These are phyloP conservation scores for Carlito syrichta DNA, from an alignment of 2,113 vertebrate genomes.

Conservation along the genomic window DNA sequence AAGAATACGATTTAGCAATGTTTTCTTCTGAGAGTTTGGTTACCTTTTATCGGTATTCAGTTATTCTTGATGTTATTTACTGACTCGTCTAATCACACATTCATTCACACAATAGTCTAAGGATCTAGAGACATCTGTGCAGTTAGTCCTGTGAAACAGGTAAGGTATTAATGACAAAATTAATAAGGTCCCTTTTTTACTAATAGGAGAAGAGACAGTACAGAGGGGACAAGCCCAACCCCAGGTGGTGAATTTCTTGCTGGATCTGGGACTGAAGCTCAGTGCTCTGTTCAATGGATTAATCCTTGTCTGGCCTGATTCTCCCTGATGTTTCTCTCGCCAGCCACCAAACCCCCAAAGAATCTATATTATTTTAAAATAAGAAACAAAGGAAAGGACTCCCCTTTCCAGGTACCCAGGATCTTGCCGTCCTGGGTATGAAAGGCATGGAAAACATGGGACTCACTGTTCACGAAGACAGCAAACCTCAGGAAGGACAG, in stretches of 20 bases:
- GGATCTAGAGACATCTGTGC: neutral
- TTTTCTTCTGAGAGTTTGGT: neutral
- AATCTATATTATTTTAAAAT: neutral
- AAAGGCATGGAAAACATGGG: neutral
- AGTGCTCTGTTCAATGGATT: neutral
- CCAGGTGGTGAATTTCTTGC: neutral
- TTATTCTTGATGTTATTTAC: neutral
- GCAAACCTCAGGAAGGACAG: conserved; percentile 97
- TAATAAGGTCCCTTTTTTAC: neutral
- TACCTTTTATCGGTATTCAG: neutral
- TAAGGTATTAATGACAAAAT: neutral
- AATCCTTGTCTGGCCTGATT: neutral
- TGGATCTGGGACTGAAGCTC: neutral
- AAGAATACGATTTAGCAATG: neutral
- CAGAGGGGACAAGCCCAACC: neutral
- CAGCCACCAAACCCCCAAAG: neutral
- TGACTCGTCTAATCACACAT: neutral
- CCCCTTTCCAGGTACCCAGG: neutral
- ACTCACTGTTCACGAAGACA: conserved; percentile 97
- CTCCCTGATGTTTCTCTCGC: neutral
- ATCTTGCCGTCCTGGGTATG: neutral
- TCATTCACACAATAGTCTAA: neutral
- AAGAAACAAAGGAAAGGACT: neutral
- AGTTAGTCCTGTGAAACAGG: neutral
- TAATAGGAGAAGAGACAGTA: neutral